Evolutionary conservation across 2,888 invertebrate genomes (phyloP).

Genomic region (Drosophila peninsularis): DNA sequence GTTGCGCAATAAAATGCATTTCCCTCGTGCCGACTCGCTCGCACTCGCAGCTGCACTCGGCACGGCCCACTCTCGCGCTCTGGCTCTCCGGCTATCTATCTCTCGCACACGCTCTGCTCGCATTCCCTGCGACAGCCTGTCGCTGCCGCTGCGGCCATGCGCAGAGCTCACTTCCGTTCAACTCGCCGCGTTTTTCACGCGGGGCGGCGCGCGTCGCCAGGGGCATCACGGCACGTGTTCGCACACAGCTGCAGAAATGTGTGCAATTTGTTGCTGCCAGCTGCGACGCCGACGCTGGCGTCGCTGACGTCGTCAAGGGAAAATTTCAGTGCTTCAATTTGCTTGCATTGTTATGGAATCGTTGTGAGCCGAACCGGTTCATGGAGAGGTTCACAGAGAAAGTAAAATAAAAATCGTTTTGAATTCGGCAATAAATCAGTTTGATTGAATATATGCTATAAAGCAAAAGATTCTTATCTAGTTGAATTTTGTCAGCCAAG

Average conservation of each 20-base stretch:
- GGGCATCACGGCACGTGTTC: constrained; percentile 80
- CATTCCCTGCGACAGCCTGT: constrained; percentile 11
- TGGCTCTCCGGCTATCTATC: constrained; percentile 6
- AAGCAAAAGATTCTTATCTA: not conserved
- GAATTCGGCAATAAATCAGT: not conserved
- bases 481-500: constrained; percentile 4
- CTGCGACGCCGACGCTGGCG: constrained; percentile 28
- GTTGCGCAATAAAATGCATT: constrained; percentile 77
- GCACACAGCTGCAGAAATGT: constrained; percentile 74
- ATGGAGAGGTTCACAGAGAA: not conserved
- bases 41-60: constrained; percentile 27
- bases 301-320: constrained; percentile 64
- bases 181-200: constrained; percentile 56
- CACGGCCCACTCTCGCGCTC: constrained; percentile 15
- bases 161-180: constrained; percentile 70
- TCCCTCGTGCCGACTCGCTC: constrained; percentile 40
- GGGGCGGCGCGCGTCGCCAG: constrained; percentile 31
- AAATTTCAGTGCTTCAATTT: constrained; percentile 37
- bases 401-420: not conserved
- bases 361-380: constrained; percentile 15
- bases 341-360: constrained; percentile 5
- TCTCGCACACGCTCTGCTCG: not conserved
- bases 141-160: constrained; percentile 61
- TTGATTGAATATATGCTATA: not conserved
- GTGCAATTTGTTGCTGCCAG: constrained; percentile 59